Base-by-base conservation (phyloP, 2,888 invertebrate genomes). In the Himalopsyche tibetana region DNA sequence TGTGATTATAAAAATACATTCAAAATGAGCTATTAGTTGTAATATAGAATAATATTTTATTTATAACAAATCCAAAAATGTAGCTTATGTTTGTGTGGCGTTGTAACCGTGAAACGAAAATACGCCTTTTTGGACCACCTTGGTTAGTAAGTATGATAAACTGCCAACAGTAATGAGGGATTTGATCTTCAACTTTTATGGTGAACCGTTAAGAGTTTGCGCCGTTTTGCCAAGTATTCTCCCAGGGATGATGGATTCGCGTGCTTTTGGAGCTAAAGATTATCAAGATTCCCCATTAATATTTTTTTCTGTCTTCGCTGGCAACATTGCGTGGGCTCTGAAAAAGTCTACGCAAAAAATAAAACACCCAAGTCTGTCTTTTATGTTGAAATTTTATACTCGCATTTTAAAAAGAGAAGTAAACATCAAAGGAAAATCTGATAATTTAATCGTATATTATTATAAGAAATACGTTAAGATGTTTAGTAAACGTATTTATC, bases 141-240 rank as follows among this genome's bases (percentile, higher is more conserved):
- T 74, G 74, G 36, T 11, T 74, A 74, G 74, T 74, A 74, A 74
- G 74, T 74, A 74, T 74, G 74, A 74, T 74, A 74, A 74, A 74
- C 74, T 74, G 74, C 74, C 74, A 36, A 36, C 28, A 38, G 74
- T 74, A 74, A 74, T 74, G 74, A 74, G 74, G 74, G 28, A 74
- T 74, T 12, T 36, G 74, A 74, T 74, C 74, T 74, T 74, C 74
- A 36, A 74, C 74, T 74, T 74, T 74, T 74, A 74, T 74, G 28
- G 74, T 74, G 74, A 74, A 74, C 74, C 74, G 74, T 36, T 74
- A 69, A 69, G 74, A 74, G 74, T 74, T 74, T 74, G 74, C 74
- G 74, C 74, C 74, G 36, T 74, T 74, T 74, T 74, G 74, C 28
- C 74, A 74, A 74, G 36, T 74, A 74, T 74, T 74, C 74, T 74